Evolutionary conservation across 1,140 invertebrate genomes (phyloP).

Genomic region (Mya arenaria): DNA sequence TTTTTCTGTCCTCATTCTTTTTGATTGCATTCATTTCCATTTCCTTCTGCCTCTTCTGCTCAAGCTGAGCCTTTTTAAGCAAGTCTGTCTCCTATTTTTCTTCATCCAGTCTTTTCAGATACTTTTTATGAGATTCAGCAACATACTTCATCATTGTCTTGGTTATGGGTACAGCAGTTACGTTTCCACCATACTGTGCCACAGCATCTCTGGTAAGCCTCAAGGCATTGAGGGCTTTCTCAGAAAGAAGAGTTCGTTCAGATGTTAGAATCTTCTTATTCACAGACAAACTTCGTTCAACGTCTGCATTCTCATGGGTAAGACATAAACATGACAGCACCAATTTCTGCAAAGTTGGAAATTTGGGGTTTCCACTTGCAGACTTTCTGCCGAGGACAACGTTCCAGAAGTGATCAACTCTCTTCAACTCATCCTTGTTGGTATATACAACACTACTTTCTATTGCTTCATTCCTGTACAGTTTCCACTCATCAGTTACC

Average conservation of each 20-base stretch:
- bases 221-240: conserved; percentile 31
- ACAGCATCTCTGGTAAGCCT: conserved; percentile 30
- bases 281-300: conserved; percentile 57
- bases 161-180: conserved; percentile 16
- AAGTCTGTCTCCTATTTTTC: not conserved
- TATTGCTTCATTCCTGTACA: conserved; percentile 27
- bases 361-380: conserved; percentile 26
- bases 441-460: not conserved
- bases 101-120: not conserved
- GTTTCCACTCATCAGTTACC: conserved; percentile 59
- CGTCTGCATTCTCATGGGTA: conserved; percentile 58
- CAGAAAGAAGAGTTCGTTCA: conserved; percentile 14
- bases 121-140: not conserved
- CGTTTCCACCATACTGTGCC: not conserved
- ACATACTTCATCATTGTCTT: conserved; percentile 6
- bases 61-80: not conserved
- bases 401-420: conserved; percentile 62
- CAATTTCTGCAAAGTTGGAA: conserved; percentile 26
- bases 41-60: too few relatives aligned
- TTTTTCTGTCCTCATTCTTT: too few relatives aligned
- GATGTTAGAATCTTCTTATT: conserved; percentile 44
- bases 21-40: too few relatives aligned
- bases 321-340: conserved; percentile 49
- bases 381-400: conserved; percentile 24
- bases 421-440: conserved; percentile 4